Evolutionary conservation across 2,797 vertebrate genomes (phyloP).

Genomic region (Phoxinus dragarum): DNA sequence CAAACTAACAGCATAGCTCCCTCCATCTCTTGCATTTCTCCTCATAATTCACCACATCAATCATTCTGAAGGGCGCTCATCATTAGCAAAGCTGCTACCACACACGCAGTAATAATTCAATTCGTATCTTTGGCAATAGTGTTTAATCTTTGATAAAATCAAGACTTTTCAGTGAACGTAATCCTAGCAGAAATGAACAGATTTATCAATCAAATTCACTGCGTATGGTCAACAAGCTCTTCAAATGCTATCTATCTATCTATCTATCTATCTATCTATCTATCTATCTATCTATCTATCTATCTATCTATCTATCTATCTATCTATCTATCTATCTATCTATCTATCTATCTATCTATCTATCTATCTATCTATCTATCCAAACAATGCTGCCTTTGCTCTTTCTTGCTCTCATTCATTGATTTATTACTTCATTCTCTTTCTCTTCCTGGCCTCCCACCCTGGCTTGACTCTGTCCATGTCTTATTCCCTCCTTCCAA

Average conservation of each 20-base stretch:
- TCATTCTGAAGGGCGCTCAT: conserved; percentile 54
- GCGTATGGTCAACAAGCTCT: conserved; percentile 29
- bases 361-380: neutral
- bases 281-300: conserved; percentile 20
- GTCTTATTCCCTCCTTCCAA: neutral
- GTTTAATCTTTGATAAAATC: conserved; percentile 26
- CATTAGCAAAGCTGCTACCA: conserved; percentile 38
- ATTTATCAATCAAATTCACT: conserved; percentile 12
- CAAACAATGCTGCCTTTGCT: conserved; percentile 6
- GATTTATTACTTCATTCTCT: conserved; percentile 47
- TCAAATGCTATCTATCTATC: conserved; percentile 32
- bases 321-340: conserved; percentile 1
- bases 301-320: conserved; percentile 27
- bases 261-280: conserved; percentile 39
- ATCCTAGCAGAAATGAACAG: neutral
- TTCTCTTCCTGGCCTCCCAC: conserved; percentile 39
- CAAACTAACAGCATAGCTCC: conserved; percentile 23
- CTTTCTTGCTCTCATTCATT: conserved; percentile 53
- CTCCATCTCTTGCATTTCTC: conserved; percentile 21
- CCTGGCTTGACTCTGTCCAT: conserved; percentile 34
- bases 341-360: conserved; percentile 8
- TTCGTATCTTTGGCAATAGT: conserved; percentile 17
- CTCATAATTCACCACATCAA: conserved; percentile 54
- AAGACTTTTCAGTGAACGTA: neutral
- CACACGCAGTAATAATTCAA: conserved; percentile 18